Conservation (phyloP, 1,140 invertebrate genomes). For the Camponotus floridanus region DNA sequence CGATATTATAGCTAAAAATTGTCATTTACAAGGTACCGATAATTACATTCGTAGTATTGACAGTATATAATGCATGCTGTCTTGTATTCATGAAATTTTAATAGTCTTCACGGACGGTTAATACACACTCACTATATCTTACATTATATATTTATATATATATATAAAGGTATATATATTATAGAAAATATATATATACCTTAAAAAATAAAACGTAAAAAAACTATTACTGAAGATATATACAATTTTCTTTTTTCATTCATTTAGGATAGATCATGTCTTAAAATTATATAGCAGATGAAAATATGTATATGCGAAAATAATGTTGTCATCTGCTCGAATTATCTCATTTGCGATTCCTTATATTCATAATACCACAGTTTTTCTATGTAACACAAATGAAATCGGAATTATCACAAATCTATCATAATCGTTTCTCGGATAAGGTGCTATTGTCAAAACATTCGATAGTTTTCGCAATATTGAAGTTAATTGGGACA, state of each 20-base stretch:
- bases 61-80: constrained; percentile 54
- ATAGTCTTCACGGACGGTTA: constrained; percentile 75
- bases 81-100: constrained; percentile 70
- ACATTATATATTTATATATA: constrained; percentile 14
- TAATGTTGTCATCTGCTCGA: constrained; percentile 33
- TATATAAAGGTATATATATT: neutral
- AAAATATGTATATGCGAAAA: constrained; percentile 48
- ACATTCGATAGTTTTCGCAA: neutral
- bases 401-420: constrained; percentile 49
- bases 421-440: neutral
- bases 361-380: constrained; percentile 25
- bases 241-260: constrained; percentile 34
- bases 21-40: constrained; percentile 75
- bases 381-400: constrained; percentile 25
- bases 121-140: constrained; percentile 43
- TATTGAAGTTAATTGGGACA: neutral
- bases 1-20: constrained; percentile 31
- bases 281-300: constrained; percentile 35
- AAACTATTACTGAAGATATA: constrained; percentile 30
- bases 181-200: constrained; percentile 13
- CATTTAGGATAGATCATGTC: neutral
- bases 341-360: constrained; percentile 26
- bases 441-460: constrained; percentile 12
- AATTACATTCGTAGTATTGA: constrained; percentile 61
- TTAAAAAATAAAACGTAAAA: constrained; percentile 42